phyloP scores from a whole-genome alignment of 2,797 vertebrate genomes.

The Cynopterus sphinx region DNA sequence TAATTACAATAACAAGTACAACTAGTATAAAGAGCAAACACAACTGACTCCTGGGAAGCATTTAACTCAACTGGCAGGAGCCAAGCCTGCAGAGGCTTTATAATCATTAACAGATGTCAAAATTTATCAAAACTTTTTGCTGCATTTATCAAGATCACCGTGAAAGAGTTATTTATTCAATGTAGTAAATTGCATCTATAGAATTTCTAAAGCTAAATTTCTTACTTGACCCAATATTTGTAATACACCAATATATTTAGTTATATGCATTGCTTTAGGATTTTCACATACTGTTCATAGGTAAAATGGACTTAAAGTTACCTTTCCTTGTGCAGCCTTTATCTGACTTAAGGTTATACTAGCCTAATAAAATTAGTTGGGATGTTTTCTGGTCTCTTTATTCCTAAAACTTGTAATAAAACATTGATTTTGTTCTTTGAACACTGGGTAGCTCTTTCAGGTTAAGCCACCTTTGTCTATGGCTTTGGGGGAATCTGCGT shows the following conservation, averaged over 20 bases:
- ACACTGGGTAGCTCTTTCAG: background rate
- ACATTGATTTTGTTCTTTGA: background rate
- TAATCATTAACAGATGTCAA: background rate
- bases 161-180: background rate
- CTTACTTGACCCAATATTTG: background rate
- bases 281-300: conserved; percentile 27
- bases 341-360: background rate
- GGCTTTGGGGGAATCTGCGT: background rate
- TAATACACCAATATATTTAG: background rate
- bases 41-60: background rate
- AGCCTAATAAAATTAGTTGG: background rate
- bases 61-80: background rate
- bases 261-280: background rate
- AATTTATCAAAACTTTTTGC: conserved; percentile 13
- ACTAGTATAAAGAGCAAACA: background rate
- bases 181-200: background rate
- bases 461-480: background rate
- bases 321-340: background rate
- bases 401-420: background rate
- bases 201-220: background rate
- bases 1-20: conserved; percentile 19
- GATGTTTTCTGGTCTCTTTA: background rate
- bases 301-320: background rate
- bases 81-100: background rate
- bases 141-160: background rate